phyloP scores from a whole-genome alignment of 2,888 invertebrate species.

The Bruchidius siliquastri region DNA sequence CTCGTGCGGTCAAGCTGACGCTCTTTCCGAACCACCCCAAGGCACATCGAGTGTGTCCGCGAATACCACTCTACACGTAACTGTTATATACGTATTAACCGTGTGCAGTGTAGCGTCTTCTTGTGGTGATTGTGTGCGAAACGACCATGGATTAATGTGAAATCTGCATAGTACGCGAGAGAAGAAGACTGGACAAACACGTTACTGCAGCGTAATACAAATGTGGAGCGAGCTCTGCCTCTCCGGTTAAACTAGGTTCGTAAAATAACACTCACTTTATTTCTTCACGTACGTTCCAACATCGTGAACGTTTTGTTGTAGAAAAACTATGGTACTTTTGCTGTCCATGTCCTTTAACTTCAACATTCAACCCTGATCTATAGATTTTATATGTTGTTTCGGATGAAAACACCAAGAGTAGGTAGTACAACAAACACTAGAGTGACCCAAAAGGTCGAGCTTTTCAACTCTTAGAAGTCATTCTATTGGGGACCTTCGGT shows the following conservation, averaged over 20 bases:
- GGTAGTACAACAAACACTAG: too few relatives aligned
- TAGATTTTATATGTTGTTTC: too few relatives aligned
- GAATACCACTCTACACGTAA: background rate
- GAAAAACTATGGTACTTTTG: too few relatives aligned
- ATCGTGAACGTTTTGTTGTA: too few relatives aligned
- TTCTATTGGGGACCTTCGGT: too few relatives aligned
- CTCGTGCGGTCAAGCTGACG: background rate
- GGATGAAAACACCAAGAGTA: too few relatives aligned
- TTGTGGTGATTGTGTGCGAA: background rate
- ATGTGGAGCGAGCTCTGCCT: background rate
- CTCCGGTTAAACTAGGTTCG: background rate
- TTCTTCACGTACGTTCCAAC: background rate
- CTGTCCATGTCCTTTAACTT: too few relatives aligned
- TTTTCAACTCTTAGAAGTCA: too few relatives aligned
- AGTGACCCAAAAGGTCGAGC: too few relatives aligned
- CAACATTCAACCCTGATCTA: too few relatives aligned
- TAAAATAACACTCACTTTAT: background rate
- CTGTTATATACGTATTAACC: background rate
- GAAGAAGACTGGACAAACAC: background rate
- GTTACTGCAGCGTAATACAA: background rate
- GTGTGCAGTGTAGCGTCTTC: background rate
- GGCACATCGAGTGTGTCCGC: background rate
- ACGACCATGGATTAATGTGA: background rate
- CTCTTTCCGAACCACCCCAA: background rate
- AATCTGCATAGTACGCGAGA: background rate